phyloP scores from a whole-genome alignment of 2,797 vertebrate species.

The Potorous gilbertii region DNA sequence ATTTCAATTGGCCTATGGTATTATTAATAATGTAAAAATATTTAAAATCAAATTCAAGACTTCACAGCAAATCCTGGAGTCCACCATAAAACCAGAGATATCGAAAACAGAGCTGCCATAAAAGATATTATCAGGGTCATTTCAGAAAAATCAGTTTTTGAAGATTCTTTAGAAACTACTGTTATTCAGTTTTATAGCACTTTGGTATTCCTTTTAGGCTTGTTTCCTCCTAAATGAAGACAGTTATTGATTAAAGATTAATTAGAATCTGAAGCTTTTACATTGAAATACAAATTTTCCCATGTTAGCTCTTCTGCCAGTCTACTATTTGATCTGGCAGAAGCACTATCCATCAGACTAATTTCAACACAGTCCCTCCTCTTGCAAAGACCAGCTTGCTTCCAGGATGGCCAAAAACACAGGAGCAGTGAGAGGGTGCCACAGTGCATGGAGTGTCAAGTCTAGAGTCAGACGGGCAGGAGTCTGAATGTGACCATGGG shows the following conservation, averaged over 20 bases:
- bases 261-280: background rate
- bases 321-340: conserved; percentile 4
- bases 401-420: background rate
- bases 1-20: conserved; percentile 45
- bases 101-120: background rate
- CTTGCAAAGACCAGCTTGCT: background rate
- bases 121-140: background rate
- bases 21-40: conserved; percentile 53
- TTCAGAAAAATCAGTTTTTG: background rate
- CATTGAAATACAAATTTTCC: conserved; percentile 14
- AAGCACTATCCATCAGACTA: background rate
- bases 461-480: no score
- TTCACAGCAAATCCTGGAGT: conserved; percentile 39
- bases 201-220: background rate
- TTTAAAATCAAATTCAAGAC: conserved; percentile 40
- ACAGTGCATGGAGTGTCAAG: background rate
- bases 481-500: background rate
- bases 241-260: background rate
- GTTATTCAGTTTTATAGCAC: background rate
- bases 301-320: background rate
- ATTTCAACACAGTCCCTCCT: conserved; percentile 3
- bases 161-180: background rate
- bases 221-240: background rate
- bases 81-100: background rate
- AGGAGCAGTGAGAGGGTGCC: background rate